Percentiles rank a stretch among this genome's conserved stretches.
Conservation (phyloP, 2,888 invertebrate genomes). For the Erebia aethiops region DNA sequence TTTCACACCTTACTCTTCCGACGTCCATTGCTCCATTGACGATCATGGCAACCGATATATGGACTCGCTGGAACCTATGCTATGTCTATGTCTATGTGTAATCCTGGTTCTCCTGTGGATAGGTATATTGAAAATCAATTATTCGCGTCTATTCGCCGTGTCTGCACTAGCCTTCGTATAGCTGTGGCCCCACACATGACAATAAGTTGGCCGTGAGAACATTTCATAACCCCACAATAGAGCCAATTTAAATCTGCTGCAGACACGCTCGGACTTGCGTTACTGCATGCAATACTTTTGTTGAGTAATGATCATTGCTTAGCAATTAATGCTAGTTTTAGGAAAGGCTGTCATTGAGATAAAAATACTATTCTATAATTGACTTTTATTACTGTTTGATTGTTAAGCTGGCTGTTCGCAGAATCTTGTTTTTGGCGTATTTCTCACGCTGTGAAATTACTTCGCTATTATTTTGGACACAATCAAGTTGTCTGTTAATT, state of each 20-base stretch:
- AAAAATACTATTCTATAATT: slow-evolving; percentile 19
- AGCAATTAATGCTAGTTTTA: slow-evolving; percentile 44
- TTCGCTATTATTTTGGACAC: neutral
- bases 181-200: slow-evolving; percentile 52
- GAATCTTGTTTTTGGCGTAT: slow-evolving; percentile 5
- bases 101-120: too few relatives aligned
- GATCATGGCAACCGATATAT: too few relatives aligned
- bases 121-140: neutral
- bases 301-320: slow-evolving; percentile 51
- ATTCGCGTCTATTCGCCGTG: neutral
- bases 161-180: slow-evolving; percentile 41
- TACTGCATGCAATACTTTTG: slow-evolving; percentile 55
- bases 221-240: slow-evolving; percentile 70
- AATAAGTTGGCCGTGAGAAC: slow-evolving; percentile 70
- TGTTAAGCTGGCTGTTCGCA: neutral
- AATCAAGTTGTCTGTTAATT: neutral
- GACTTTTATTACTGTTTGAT: slow-evolving; percentile 14
- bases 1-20: too few relatives aligned
- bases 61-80: too few relatives aligned
- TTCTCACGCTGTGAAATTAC: slow-evolving; percentile 11
- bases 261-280: slow-evolving; percentile 63
- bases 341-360: slow-evolving; percentile 18
- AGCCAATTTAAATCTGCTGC: slow-evolving; percentile 65
- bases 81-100: too few relatives aligned
- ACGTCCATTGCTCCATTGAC: too few relatives aligned